Base-by-base conservation (phyloP, 2,113 vertebrate genomes). In the Ceyx margarethae region DNA sequence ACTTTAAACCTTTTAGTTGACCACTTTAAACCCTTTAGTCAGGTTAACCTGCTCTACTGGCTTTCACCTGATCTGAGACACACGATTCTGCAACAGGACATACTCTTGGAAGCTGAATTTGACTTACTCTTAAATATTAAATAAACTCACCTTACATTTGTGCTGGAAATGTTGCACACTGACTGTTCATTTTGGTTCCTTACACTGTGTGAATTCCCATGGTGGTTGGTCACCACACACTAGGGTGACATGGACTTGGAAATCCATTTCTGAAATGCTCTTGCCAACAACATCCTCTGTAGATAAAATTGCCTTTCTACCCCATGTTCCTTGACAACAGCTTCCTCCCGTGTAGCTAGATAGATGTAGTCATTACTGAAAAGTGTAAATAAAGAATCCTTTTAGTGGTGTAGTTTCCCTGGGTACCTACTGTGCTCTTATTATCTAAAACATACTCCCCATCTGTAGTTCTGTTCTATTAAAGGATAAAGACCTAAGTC, bases 321-420 rank as follows among this genome's bases (percentile, higher is more conserved):
- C 62, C 72, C 76, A 64, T 53, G 76, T 40, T 95, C 90, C 92
- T 95, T 97, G 92, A 90, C 61, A 94, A 37, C 81, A 69, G 51
- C 95, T 93, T 94, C 91, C 91, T 96, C 82, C 90, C 16, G 48
- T 91, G 91, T 77, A 95, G 91, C 94, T 89, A 91, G 61, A 94
- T 93, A 95, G 94, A 94, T 94, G 76, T 76, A 93, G 90, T 94
- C 94, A 94, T 95, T 97, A 97, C 85, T 96, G 94, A 95, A 96
- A 97, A 97, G 79, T 97, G 83, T 97, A 97, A 97, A 96, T 97
- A 97, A 96, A 92, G 94, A 96, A 94, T 91, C 65, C 86, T 96
- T 97, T 96, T 89, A 96, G 88, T 95, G 71, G 67, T 94, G 94
- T 91, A 94, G 92, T 96, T 96, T 97, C 97, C 92, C 91, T 96